Evolutionary conservation across 2,888 invertebrate species (phyloP).

Genomic region (Acanthacorydalis orientalis): DNA sequence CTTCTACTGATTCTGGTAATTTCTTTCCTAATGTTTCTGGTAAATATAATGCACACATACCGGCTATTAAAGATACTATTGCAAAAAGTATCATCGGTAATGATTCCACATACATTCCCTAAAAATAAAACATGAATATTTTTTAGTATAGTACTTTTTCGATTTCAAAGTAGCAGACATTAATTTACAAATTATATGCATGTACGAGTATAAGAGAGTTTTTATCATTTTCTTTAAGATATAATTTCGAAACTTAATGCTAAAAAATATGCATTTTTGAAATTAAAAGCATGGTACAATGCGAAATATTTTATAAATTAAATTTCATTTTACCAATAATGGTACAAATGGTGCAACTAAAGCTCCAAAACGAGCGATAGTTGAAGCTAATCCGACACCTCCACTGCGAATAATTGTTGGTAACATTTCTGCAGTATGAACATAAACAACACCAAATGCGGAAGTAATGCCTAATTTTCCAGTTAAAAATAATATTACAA

Average conservation of each 20-base stretch:
- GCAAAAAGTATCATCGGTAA: slow-evolving; percentile 38
- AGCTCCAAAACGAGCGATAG: slow-evolving; percentile 39
- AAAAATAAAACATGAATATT: slow-evolving; percentile 8
- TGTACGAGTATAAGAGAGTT: too few relatives aligned
- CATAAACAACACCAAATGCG: slow-evolving; percentile 43
- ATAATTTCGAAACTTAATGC: too few relatives aligned
- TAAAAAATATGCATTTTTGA: too few relatives aligned
- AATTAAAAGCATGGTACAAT: too few relatives aligned
- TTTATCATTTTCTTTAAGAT: too few relatives aligned
- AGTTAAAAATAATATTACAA: slow-evolving; percentile 36
- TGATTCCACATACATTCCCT: slow-evolving; percentile 32
- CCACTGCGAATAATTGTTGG: slow-evolving; percentile 36
- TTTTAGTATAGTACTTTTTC: not conserved
- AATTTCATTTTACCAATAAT: slow-evolving; percentile 27
- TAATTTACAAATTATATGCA: too few relatives aligned
- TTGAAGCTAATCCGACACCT: slow-evolving; percentile 41
- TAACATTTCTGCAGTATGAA: slow-evolving; percentile 39
- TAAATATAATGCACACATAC: slow-evolving; percentile 33
- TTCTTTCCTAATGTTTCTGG: slow-evolving; percentile 44
- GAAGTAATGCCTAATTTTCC: slow-evolving; percentile 47
- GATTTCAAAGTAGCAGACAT: too few relatives aligned
- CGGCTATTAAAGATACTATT: slow-evolving; percentile 30
- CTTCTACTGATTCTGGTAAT: slow-evolving; percentile 41
- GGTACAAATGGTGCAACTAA: slow-evolving; percentile 44
- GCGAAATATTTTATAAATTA: too few relatives aligned